Evolutionary conservation across 2,113 vertebrate species (phyloP).

Genomic region (Clupea harengus): DNA sequence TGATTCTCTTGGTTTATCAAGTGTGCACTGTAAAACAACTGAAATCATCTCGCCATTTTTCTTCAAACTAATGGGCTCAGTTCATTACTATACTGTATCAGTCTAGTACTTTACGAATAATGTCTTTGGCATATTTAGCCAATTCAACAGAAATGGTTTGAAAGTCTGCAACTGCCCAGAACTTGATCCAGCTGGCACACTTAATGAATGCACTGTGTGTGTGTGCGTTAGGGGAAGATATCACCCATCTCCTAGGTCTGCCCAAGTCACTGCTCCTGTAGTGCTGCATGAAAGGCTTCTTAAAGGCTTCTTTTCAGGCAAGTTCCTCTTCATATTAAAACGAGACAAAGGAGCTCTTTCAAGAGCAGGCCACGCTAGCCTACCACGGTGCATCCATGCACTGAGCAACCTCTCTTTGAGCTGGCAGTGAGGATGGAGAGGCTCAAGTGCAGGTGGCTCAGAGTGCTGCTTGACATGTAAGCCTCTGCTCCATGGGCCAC

Average conservation of each 20-base stretch:
- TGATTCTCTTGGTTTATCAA: no score
- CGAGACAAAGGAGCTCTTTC: slow-evolving; percentile 45
- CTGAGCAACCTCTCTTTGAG: slow-evolving; percentile 30
- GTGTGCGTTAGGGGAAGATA: slow-evolving; percentile 16
- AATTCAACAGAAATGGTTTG: not conserved
- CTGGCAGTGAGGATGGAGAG: not conserved
- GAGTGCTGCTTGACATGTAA: slow-evolving; percentile 3
- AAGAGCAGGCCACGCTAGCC: slow-evolving; percentile 18
- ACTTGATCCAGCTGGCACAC: not conserved
- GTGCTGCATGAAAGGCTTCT: not conserved
- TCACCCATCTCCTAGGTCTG: not conserved
- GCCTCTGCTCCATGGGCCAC: not conserved
- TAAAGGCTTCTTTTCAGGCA: slow-evolving; percentile 35
- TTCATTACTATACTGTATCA: not conserved
- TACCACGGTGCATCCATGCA: not conserved
- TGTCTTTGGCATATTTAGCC: not conserved
- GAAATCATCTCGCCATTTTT: no score
- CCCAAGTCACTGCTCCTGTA: slow-evolving; percentile 1
- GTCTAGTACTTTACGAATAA: not conserved
- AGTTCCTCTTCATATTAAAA: slow-evolving; percentile 37
- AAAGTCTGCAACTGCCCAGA: not conserved
- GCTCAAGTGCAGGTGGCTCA: slow-evolving; percentile 31
- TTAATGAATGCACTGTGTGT: not conserved
- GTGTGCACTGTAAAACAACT: no score
- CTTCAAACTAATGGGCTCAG: not conserved